Conservation (phyloP, 30 jellyfish, hydroid and myxozoan species). For the Aurelia aurita region DNA sequence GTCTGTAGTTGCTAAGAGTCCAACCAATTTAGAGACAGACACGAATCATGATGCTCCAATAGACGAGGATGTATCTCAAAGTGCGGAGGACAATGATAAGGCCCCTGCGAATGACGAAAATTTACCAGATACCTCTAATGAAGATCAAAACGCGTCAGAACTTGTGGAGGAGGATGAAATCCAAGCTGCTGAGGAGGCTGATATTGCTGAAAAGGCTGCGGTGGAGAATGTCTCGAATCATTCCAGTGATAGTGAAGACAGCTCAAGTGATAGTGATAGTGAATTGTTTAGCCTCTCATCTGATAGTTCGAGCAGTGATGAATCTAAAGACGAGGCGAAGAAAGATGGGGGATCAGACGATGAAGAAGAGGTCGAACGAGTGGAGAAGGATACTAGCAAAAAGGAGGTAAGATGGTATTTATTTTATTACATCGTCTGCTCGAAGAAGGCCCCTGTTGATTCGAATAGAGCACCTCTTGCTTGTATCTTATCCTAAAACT, state of each 20-base stretch:
- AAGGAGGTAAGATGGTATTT: slow-evolving; percentile 35
- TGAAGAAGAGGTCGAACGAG: slow-evolving; percentile 54
- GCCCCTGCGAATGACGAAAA: too few species aligned
- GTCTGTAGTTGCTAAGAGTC: too few species aligned
- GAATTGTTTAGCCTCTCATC: slow-evolving; percentile 49
- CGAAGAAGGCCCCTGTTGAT: too few species aligned
- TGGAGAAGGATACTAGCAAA: slow-evolving; percentile 55
- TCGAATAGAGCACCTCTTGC: too few species aligned
- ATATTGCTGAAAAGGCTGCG: neutral
- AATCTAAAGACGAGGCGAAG: slow-evolving; percentile 34
- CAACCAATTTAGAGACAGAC: too few species aligned
- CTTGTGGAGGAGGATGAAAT: neutral
- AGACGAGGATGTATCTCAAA: too few species aligned
- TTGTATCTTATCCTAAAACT: too few species aligned
- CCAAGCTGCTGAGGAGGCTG: neutral
- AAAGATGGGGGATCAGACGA: slow-evolving; percentile 26
- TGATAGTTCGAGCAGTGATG: slow-evolving; percentile 14
- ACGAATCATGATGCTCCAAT: too few species aligned
- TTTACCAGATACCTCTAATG: too few species aligned
- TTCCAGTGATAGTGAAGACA: slow-evolving; percentile 7
- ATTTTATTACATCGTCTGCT: too few species aligned
- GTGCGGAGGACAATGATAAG: too few species aligned
- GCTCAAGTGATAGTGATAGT: slow-evolving; percentile 21
- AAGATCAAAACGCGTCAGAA: neutral
- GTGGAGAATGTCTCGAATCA: slow-evolving; percentile 4